Percentiles rank a stretch among this genome's conserved stretches.
These are phyloP conservation scores for Nothura maculosa DNA, from an alignment of 2,797 vertebrate genomes.

Conservation along the genomic window DNA sequence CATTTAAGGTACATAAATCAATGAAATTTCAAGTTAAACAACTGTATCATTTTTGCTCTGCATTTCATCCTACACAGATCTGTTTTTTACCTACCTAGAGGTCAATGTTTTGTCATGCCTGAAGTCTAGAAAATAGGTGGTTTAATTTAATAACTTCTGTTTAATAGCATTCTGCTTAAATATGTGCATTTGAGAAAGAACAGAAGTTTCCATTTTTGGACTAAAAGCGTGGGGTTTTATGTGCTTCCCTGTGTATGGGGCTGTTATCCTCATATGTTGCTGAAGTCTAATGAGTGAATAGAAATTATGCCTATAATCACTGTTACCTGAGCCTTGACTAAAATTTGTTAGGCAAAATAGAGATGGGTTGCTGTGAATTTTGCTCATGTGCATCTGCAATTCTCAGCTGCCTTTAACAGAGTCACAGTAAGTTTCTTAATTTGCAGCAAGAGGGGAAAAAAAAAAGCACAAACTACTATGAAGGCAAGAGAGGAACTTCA, in stretches of 20 bases:
- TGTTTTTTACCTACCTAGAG: not conserved
- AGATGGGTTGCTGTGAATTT: not conserved
- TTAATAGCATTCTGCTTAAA: not conserved
- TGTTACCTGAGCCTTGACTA: not conserved
- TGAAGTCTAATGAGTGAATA: no score
- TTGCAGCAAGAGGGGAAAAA: not conserved
- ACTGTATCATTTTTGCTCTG: not conserved
- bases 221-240: not conserved
- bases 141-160: not conserved
- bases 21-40: not conserved
- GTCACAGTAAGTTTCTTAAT: not conserved
- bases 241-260: not conserved
- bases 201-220: not conserved
- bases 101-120: not conserved
- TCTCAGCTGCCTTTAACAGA: not conserved
- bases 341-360: not conserved
- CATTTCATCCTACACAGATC: no score
- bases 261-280: rapidly evolving
- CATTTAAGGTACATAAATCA: not conserved
- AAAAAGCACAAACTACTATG: not conserved
- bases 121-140: not conserved
- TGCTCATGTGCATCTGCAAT: not conserved
- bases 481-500: not conserved
- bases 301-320: not conserved
- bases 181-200: rapidly evolving